These are phyloP conservation scores for Artemia sinica DNA, from an alignment of 2,888 invertebrate species.

Conservation along the genomic window DNA sequence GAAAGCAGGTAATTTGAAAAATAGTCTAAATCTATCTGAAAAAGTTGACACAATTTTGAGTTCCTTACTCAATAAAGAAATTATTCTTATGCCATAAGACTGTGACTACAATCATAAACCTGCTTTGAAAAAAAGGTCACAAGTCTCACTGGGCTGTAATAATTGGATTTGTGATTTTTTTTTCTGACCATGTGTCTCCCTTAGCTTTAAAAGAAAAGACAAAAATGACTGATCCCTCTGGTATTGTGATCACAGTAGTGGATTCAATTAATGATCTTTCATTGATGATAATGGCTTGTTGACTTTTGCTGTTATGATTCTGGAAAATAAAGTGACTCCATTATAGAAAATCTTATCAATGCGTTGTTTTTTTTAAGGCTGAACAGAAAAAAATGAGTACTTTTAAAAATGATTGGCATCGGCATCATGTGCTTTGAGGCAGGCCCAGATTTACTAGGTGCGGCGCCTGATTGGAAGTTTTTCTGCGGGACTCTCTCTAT, in stretches of 20 bases:
- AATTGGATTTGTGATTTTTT: conserved; percentile 42
- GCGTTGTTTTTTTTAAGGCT: too few relatives aligned
- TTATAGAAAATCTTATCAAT: too few relatives aligned
- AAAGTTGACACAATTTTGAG: neutral
- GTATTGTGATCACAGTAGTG: neutral
- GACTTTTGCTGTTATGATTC: too few relatives aligned
- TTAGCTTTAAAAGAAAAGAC: neutral
- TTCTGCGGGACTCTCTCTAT: too few relatives aligned
- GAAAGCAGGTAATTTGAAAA: neutral
- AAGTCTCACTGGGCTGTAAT: conserved; percentile 83
- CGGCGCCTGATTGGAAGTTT: too few relatives aligned
- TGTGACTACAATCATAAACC: conserved; percentile 67
- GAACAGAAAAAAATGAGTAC: too few relatives aligned
- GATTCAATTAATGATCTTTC: neutral
- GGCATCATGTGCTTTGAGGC: too few relatives aligned
- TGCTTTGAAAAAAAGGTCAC: conserved; percentile 54
- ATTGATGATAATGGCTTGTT: too few relatives aligned
- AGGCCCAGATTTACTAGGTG: too few relatives aligned
- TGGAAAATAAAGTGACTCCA: too few relatives aligned
- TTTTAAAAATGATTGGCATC: too few relatives aligned
- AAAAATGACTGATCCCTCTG: too few relatives aligned
- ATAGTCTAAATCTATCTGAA: neutral
- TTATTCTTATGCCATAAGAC: conserved; percentile 40
- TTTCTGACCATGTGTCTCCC: neutral
- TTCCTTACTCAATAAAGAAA: neutral